Base-by-base conservation (phyloP, 2,113 vertebrate genomes). In the Pelecanus crispus region DNA sequence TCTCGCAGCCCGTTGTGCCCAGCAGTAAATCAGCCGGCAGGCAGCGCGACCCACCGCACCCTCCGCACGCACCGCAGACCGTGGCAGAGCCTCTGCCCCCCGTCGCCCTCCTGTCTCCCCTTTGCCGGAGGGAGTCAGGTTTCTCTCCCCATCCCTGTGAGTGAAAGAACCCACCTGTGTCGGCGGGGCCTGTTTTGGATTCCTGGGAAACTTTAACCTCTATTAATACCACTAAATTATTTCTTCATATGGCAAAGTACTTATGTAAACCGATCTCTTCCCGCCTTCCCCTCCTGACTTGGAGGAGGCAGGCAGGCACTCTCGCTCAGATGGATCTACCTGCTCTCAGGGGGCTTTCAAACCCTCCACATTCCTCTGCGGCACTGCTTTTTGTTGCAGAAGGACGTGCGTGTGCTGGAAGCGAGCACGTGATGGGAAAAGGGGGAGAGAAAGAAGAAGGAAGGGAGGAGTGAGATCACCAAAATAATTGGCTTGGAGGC, bases 121-220 rank as follows among this genome's bases (percentile, higher is more conserved):
- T 98, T 98, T 80, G 92, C 88, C 38, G 15, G 17, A 56, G 40
- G 88, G 98, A 98, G 94, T 98, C 97, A 85, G 94, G 98, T 98
- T 98, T 97, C 98, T 92, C 96, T 55, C 97, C 94, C 97, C 96
- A 92, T 97, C 98, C 98, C 98, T 98, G 98, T 78, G 97, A 99
- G 98, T 99, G 99, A 99, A 98, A 98, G 98, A 99, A 99, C 98
- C 98, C 99, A 99, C 99, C 99, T 99, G 99, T 97, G 98, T 98
- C 97, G 98, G 98, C 97, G 90, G 94, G 97, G 97, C 96, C 97
- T 97, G 98, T 67, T 97, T 97, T 89, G 97, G 97, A 98, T 99
- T 98, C 98, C 98, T 98, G 98, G 98, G 98, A 98, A 98, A 98
- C 98, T 99, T 99, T 99, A 99, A 98, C 97, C 98, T 99, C 99